A percentile compares a stretch with the other conserved stretches of the same genome.
Conservation (phyloP, 1,140 invertebrate genomes). For the Trachelipus rathkii region DNA sequence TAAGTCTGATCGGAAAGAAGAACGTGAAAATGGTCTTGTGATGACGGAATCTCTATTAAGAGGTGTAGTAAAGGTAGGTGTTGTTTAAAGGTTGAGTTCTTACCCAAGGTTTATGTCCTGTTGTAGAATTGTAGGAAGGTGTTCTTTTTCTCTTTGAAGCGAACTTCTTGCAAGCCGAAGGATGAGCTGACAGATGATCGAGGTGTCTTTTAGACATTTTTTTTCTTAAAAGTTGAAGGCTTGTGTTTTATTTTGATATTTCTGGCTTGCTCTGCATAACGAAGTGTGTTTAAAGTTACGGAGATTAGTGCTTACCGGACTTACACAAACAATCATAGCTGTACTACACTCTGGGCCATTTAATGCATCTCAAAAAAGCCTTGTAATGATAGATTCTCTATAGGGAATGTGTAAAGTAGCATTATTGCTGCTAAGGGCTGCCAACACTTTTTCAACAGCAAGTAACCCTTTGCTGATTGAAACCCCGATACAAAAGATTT, state of each 20-base stretch:
- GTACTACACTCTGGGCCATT: conserved; percentile 81
- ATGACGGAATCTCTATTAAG: neutral
- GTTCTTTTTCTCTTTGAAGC: neutral
- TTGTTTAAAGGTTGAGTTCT: conserved; percentile 10
- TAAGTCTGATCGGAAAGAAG: neutral
- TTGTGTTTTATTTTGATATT: conserved; percentile 88
- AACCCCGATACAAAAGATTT: conserved; percentile 35
- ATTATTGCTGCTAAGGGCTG: conserved; percentile 27
- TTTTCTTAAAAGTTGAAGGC: conserved; percentile 26
- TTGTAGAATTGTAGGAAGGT: conserved; percentile 31
- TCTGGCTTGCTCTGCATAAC: conserved; percentile 81
- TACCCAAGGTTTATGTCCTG: conserved; percentile 29
- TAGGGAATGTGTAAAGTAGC: neutral
- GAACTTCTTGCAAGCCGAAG: conserved; percentile 20
- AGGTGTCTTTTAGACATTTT: conserved; percentile 21
- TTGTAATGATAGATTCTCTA: conserved; percentile 36
- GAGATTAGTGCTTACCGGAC: conserved; percentile 82
- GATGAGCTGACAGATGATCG: conserved; percentile 31
- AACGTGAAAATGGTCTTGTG: neutral
- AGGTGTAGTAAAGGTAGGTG: conserved; percentile 21
- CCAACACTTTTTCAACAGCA: conserved; percentile 34
- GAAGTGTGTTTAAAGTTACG: conserved; percentile 79
- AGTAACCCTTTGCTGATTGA: conserved; percentile 38
- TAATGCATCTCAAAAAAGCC: conserved; percentile 62
- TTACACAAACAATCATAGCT: conserved; percentile 87